Base-by-base conservation (phyloP, 2,888 invertebrate genomes). In the Yponomeuta evonymella region DNA sequence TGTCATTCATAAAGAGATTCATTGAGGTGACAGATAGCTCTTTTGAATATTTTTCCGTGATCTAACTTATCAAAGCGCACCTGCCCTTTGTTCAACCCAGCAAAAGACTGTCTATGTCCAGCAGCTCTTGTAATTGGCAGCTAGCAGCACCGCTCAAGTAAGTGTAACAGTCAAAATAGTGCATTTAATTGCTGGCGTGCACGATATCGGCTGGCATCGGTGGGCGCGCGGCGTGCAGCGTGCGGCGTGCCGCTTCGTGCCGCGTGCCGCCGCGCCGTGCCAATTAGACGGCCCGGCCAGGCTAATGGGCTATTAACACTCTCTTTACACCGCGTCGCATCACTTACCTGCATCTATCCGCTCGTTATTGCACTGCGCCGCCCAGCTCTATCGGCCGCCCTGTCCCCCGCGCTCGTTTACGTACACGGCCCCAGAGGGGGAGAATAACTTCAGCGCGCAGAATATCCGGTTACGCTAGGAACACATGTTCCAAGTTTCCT, bases 231-330 rank as follows among this genome's bases (percentile, higher is more conserved):
- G 48, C 51, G 51, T 58, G 71, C 73, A 72, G 73, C 73, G 76
- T 58, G 79, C 79, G 80, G 79, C 80, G 76, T 76, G 73, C 74
- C 73, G 75, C 76, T 73, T 78, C 78, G 79, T 77, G 83, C 76
- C 74, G 78, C 81, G 73, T 72, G 74, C 73, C 79, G 79, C 80
- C 43, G 76, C 76, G 73, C 74, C 80, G 77, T 79, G 84, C 88
- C 89, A 88, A 88, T 89, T 89, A 89, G 81, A 85, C 79, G 80
- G 74, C 78, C 76, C 79, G 75, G 79, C 82, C 80, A 80, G 77
- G 80, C 89, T 88, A 90, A 90, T 89, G 83, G 88, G 75, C 89
- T 84, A 89, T 91, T 91, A 89, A 89, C 90, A 89, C 90, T 85
- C 85, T 85, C 78, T 78, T 76, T 73, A 77, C 77, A 77, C 75